Base-by-base conservation (phyloP, 2,113 vertebrate genomes). In the Falco punctatus region DNA sequence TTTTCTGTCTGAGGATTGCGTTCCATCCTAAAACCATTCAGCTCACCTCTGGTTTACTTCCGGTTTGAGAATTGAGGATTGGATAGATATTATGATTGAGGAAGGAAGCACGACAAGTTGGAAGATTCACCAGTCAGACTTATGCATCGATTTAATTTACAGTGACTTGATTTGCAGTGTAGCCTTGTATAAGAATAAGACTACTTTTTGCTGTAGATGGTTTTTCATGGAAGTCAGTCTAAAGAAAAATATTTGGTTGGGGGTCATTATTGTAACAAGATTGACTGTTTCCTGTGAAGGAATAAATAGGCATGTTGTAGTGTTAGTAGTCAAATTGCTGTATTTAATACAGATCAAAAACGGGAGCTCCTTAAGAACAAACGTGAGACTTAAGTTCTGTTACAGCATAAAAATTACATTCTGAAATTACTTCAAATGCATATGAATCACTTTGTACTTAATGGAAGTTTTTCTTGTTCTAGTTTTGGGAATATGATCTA, bases 401-500 rank as follows among this genome's bases (percentile, higher is more conserved):
- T 61, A 5, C 0, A 58, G 10, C 40, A 46, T 71, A 19, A 58
- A 84, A 81, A 16, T 23, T 19, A 3, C 3, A 8, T 71, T 86
- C 16, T 75, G 73, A 67, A 79, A 35, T 71, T 3, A 40, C 6
- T 91, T 85, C 3, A 72, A 52, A 38, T 67, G 33, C 38, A 23
- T 13, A 9, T 30, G 8, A 77, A 64, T 91, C 27, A 33, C 46
- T 46, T 88, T 23, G 15, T 91, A 70, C 24, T 62, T 84, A 79
- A 73, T 27, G 35, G 23, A 42, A 10, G 1, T 81, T 62, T 87
- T 90, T 94, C 52, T 49, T 88, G 16, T 92, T 96, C 12, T 15
- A 98, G 98, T 93, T 98, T 98, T 96, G 98, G 98, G n/a, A 98
- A 98, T 86, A 98, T 98, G 98, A 98, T 98, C 96, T 98, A 98